phyloP scores from a whole-genome alignment of 2,113 vertebrate genomes.

The Procavia capensis region DNA sequence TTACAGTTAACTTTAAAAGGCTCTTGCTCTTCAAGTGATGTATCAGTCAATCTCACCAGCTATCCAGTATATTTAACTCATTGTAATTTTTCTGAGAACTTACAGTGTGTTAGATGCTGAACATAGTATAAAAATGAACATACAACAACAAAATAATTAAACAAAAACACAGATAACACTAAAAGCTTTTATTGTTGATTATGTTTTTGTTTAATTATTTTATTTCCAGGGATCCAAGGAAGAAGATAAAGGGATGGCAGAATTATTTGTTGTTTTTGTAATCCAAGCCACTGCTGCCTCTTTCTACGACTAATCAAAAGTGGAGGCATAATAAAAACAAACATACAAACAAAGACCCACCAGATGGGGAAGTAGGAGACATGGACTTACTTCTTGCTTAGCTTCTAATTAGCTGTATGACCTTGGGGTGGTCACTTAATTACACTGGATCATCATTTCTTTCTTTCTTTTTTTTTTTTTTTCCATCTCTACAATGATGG shows the following conservation, averaged over 20 bases:
- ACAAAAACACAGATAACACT: neutral
- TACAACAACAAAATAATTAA: constrained; percentile 40
- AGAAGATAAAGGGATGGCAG: neutral
- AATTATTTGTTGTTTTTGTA: constrained; percentile 45
- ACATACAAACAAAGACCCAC: neutral
- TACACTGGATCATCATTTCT: constrained; percentile 11
- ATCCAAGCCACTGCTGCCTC: constrained; percentile 21
- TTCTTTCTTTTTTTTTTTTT: constrained; percentile 56
- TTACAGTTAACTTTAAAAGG: neutral
- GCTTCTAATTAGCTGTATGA: constrained; percentile 74
- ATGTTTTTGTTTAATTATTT: no score
- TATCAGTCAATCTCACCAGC: neutral
- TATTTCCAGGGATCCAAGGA: neutral
- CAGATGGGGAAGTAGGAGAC: constrained; percentile 50
- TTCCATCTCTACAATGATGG: constrained; percentile 75
- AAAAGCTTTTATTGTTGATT: no score
- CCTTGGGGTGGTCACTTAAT: constrained; percentile 73
- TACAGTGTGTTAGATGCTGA: neutral
- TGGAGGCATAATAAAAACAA: constrained; percentile 32
- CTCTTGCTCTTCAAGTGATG: neutral
- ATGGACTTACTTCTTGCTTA: constrained; percentile 49
- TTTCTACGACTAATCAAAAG: constrained; percentile 68
- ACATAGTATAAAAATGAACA: constrained; percentile 43
- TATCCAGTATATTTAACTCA: constrained; percentile 8
- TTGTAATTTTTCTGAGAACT: neutral